Base-by-base conservation (phyloP, 2,888 invertebrate genomes). In the Heliothis peltigera region DNA sequence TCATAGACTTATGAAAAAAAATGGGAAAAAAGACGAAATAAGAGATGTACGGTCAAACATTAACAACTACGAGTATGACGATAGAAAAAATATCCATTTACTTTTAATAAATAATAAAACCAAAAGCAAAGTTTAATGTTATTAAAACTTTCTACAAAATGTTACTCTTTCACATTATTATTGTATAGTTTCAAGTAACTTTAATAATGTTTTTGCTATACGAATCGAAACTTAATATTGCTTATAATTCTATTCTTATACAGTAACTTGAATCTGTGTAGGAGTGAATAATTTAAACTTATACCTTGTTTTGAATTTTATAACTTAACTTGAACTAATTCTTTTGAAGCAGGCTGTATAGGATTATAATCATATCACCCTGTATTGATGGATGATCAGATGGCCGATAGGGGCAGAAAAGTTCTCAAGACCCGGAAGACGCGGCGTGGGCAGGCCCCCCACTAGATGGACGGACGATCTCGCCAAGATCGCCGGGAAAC, bases 201-300 rank as follows among this genome's bases (percentile, higher is more conserved):
- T 64, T 53, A 60, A 53, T 52, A 60, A 70, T 70, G 28, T 64
- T 60, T 60, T 64, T 56, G 25, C 28, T 48, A n/a, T 19, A 48
- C n/a, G 55, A 47, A 7, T 2, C 32, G 44, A 46, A 56, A 70
- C 22, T 53, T 64, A 48, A 70, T 70, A 70, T 56, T 60, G 55
- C 52, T 70, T 55, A 48, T 64, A 53, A 56, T 52, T 60, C 71
- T 70, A 70, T 70, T 64, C 64, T 2, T 55, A 63, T 12, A 59
- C 21, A 46, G 64, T 64, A 64, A 70, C 39, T 46, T 56, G 71
- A 70, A 59, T 47, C 64, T 47, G 8, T 52, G 35, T 44, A 25
- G 39, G n/a, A 44, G 42, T 51, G 42, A 63, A 39, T 43, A 46
- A 63, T 54, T 54, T 15, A 19, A 32, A 48, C 44, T 56, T 21